Conservation (phyloP, 2,888 invertebrate genomes). For the Luffia ferchaultella region DNA sequence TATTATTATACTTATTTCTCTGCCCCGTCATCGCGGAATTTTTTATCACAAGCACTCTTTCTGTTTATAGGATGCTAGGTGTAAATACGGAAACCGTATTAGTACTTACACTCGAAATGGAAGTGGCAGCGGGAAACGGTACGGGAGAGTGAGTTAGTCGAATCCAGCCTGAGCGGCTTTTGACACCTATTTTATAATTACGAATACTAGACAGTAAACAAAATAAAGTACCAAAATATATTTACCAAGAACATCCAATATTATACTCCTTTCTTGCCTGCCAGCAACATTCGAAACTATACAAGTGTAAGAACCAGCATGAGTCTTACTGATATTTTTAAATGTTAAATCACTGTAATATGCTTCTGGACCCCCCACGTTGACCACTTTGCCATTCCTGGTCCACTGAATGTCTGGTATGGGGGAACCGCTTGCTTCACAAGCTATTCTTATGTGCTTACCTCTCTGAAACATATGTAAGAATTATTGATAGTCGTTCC, state of each 20-base stretch:
- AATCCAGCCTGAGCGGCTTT: too few relatives aligned
- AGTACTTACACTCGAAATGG: too few relatives aligned
- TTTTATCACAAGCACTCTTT: too few relatives aligned
- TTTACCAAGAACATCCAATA: constrained; percentile 45
- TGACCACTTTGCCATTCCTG: constrained; percentile 39
- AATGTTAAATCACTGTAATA: constrained; percentile 38
- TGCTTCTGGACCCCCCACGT: constrained; percentile 25
- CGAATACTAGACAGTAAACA: too few relatives aligned
- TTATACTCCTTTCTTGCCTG: constrained; percentile 31
- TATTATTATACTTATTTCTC: too few relatives aligned
- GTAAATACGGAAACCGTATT: too few relatives aligned
- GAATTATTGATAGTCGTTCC: neutral
- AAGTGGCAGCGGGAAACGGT: too few relatives aligned
- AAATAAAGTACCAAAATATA: too few relatives aligned
- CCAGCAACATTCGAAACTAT: constrained; percentile 65
- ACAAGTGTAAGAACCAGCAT: constrained; percentile 64
- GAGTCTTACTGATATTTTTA: constrained; percentile 22
- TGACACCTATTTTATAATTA: too few relatives aligned
- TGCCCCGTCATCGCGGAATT: too few relatives aligned
- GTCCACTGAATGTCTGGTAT: constrained; percentile 67
- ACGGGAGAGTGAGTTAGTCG: too few relatives aligned
- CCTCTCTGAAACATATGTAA: constrained; percentile 28
- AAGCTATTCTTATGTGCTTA: constrained; percentile 38
- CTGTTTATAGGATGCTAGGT: too few relatives aligned
- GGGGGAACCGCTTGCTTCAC: constrained; percentile 67